Conservation (phyloP, 2,888 invertebrate genomes). For the Diarsia brunnea region DNA sequence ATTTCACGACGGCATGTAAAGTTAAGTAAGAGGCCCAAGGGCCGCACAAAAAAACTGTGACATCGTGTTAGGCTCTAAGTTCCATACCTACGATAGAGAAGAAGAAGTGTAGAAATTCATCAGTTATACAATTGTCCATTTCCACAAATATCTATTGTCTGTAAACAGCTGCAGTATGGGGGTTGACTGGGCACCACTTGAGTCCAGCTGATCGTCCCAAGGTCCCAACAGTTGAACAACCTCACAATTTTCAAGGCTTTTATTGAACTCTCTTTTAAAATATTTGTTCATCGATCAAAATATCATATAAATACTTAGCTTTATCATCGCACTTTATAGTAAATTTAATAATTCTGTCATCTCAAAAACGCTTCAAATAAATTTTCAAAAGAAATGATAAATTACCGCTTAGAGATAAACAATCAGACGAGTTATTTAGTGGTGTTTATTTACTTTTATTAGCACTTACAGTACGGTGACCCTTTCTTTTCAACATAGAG, state of each 20-base stretch:
- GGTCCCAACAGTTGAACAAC: constrained; percentile 17
- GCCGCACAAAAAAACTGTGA: too few species aligned
- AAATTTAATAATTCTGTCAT: constrained; percentile 41
- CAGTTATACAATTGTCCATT: background rate
- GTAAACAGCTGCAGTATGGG: background rate
- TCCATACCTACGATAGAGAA: too few species aligned
- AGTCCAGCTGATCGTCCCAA: background rate
- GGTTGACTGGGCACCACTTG: too few species aligned
- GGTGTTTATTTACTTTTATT: constrained; percentile 30
- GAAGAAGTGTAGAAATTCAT: too few species aligned
- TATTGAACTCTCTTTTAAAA: constrained; percentile 10
- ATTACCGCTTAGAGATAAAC: constrained; percentile 48
- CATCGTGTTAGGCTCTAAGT: too few species aligned
- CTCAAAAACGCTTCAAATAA: constrained; percentile 30
- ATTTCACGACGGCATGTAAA: too few species aligned
- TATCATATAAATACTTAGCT: constrained; percentile 3
- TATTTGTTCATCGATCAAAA: constrained; percentile 41
- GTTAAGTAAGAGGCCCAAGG: too few species aligned
- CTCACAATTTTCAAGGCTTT: constrained; percentile 23
- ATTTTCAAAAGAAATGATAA: constrained; percentile 51
- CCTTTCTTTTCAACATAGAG: constrained; percentile 26
- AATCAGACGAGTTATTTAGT: constrained; percentile 51
- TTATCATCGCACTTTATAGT: constrained; percentile 27
- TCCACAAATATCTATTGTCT: background rate
- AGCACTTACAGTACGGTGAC: constrained; percentile 44